phyloP scores from a whole-genome alignment of 2,888 invertebrate genomes.

The Deladenus siricidicola region DNA sequence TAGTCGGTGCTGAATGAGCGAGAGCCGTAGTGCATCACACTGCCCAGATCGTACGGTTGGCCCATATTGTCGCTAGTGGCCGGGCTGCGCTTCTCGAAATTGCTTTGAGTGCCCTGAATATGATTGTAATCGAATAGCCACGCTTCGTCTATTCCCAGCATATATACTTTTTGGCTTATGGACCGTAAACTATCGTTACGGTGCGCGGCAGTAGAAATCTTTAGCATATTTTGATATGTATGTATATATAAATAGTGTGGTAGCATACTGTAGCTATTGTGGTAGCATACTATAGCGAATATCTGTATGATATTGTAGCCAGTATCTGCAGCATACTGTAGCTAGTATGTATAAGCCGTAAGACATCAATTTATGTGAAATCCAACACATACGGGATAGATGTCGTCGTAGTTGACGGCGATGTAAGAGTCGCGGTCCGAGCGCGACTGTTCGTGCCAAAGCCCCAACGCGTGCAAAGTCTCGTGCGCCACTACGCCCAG shows the following conservation, averaged over 20 bases:
- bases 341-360: too few relatives aligned
- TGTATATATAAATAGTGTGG: too few relatives aligned
- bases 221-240: too few relatives aligned
- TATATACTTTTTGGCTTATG: too few relatives aligned
- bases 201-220: too few relatives aligned
- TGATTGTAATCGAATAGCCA: not conserved
- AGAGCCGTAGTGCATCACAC: conserved; percentile 31
- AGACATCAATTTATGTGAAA: too few relatives aligned
- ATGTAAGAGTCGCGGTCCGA: conserved; percentile 42
- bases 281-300: too few relatives aligned
- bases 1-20: conserved; percentile 43
- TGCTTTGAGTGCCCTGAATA: conserved; percentile 31
- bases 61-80: conserved; percentile 45
- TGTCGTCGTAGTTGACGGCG: not conserved
- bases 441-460: conserved; percentile 52
- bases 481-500: conserved; percentile 45
- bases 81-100: conserved; percentile 48
- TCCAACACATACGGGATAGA: not conserved
- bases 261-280: too few relatives aligned
- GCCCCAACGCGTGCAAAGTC: conserved; percentile 40
- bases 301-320: too few relatives aligned
- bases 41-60: conserved; percentile 50
- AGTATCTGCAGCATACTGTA: too few relatives aligned
- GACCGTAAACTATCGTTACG: too few relatives aligned
- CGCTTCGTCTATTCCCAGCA: too few relatives aligned